Base-by-base conservation (phyloP, 1,140 invertebrate genomes). In the Temnothorax nylanderi region DNA sequence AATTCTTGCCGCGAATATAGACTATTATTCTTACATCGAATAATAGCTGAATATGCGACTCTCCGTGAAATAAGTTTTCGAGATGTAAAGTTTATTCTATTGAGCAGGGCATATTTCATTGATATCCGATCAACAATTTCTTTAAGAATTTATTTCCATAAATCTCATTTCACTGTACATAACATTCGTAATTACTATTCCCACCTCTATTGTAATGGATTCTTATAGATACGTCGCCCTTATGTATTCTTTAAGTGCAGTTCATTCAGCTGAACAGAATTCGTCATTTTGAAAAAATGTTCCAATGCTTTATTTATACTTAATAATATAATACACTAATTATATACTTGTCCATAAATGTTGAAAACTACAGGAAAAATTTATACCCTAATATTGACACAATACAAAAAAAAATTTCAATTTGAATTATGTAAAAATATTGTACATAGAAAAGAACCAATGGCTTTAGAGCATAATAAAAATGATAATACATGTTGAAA, bases 101-200 rank as follows among this genome's bases (percentile, higher is more conserved):
- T 64, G 6, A 60, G 3, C n/a, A 77, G 21, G 21, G n/a, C 6
- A 75, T 58, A 16, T 41, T 10, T 62, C 58, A 77, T 64, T 32
- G 1, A 74, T 47, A 47, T 21, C 7, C 16, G 16, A 72, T 11
- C 51, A 49, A 71, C 2, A 41, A 34, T 64, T 74, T 64, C 56
- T 90, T 86, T 67, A 77, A 51, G 74, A 77, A 86, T 90, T 88
- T 90, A 90, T 90, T 90, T 81, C 21, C 32, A 90, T 85, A 85
- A 84, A 90, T 88, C 85, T 85, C 75, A 87, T 80, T 6, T 71
- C 65, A 88, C 86, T 90, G 69, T 90, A 90, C 88, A 90, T 60
- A 90, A 90, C 78, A 89, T 85, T 54, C 11, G 37, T 64, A 41
- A 64, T 60, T 75, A 58, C 26, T 49, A 37, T 47, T 74, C 18